phyloP scores from a whole-genome alignment of 35 echinoderm and acorn worm species.

The Strongylocentrotus purpuratus region DNA sequence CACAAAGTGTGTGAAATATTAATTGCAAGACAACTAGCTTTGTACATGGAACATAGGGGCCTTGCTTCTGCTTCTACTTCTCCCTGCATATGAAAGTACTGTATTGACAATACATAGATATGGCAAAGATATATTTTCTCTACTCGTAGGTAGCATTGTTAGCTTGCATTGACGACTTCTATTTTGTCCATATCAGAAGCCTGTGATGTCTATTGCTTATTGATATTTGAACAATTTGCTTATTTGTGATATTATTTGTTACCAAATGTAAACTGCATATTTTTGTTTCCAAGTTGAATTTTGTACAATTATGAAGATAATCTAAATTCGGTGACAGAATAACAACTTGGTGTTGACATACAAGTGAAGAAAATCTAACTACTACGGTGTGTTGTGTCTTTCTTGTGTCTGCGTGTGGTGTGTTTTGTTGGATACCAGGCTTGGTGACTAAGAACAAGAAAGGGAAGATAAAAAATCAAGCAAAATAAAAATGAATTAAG shows the following conservation, averaged over 20 bases:
- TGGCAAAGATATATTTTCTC: neutral
- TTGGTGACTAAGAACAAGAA: conserved; percentile 9
- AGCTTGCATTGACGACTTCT: neutral
- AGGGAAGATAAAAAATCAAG: neutral
- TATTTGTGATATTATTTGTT: neutral
- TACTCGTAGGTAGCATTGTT: neutral
- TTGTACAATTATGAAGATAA: conserved; percentile 13
- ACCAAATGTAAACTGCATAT: neutral
- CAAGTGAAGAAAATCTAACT: neutral
- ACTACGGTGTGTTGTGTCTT: conserved; percentile 7
- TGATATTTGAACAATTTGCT: neutral
- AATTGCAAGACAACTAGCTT: neutral
- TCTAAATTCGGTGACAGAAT: neutral
- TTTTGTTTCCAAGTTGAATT: neutral
- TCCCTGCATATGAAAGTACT: neutral
- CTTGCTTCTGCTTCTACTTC: neutral
- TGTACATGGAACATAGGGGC: neutral
- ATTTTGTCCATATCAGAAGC: neutral
- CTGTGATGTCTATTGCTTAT: neutral
- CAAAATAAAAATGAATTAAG: neutral
- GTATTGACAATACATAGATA: neutral
- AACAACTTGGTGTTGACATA: neutral
- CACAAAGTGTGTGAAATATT: neutral
- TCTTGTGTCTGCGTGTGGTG: conserved; percentile 30
- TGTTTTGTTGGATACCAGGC: conserved; percentile 36